A percentile compares a stretch with the other conserved stretches of the same genome.
These are phyloP conservation scores for Oncorhynchus mykiss DNA, from an alignment of 2,113 vertebrate species.

Conservation along the genomic window DNA sequence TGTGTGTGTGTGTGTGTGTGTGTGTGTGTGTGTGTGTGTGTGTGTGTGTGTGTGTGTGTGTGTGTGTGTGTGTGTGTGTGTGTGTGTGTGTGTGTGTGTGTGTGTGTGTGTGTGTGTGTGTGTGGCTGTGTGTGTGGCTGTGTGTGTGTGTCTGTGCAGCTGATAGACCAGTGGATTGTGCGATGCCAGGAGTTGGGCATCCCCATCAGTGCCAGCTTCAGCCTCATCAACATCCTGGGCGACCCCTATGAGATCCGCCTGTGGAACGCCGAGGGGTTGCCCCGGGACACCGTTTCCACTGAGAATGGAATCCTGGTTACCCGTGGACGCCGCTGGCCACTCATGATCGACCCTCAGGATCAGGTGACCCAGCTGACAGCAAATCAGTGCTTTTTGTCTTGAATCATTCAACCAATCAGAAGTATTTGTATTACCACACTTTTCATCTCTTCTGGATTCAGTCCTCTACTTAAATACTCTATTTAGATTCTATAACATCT, in stretches of 20 bases:
- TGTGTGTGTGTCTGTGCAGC: not conserved
- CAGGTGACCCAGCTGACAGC: slow-evolving; percentile 64
- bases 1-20: not conserved
- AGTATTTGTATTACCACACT: no score
- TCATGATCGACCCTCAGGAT: slow-evolving; percentile 89
- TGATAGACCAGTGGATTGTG: slow-evolving; percentile 76
- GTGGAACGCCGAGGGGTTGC: slow-evolving; percentile 84
- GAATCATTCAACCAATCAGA: no score
- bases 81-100: no score
- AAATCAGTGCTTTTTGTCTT: not conserved
- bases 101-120: no score
- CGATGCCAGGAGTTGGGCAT: slow-evolving; percentile 77
- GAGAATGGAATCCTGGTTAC: slow-evolving; percentile 86
- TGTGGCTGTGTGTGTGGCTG: no score
- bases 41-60: no score
- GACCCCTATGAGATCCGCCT: slow-evolving; percentile 81
- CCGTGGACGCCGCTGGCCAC: slow-evolving; percentile 80
- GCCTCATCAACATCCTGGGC: slow-evolving; percentile 79
- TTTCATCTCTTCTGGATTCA: no score
- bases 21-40: no score
- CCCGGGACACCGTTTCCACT: slow-evolving; percentile 79
- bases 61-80: no score
- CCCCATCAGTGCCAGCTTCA: slow-evolving; percentile 81
- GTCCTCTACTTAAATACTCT: not conserved
- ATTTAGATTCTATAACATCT: not conserved